Percentiles rank a stretch among this genome's conserved stretches.
Evolutionary conservation across 2,797 vertebrate genomes (phyloP).

Genomic region (Coilia nasus): DNA sequence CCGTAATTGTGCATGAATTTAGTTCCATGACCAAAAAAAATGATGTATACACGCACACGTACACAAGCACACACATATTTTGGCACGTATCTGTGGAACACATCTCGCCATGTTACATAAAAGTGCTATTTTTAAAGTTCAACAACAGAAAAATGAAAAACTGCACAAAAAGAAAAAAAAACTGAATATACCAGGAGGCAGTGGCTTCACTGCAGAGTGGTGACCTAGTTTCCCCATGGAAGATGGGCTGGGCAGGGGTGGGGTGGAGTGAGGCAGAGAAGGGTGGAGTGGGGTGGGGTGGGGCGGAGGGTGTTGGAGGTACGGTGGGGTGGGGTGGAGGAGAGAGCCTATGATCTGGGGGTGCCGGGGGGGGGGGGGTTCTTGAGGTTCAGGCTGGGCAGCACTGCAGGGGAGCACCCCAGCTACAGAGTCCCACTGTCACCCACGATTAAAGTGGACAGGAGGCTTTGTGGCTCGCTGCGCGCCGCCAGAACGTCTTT

Average conservation of each 20-base stretch:
- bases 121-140: background rate
- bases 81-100: slow-evolving; percentile 8
- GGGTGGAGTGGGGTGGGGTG: background rate
- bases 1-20: background rate
- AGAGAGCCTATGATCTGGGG: background rate
- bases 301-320: too few species aligned
- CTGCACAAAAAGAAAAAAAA: background rate
- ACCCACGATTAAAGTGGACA: background rate
- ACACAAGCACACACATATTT: background rate
- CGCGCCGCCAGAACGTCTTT: background rate
- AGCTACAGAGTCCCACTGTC: background rate
- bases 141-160: background rate
- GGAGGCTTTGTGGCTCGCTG: background rate
- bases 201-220: slow-evolving; percentile 3
- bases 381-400: background rate
- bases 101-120: slow-evolving; percentile 18
- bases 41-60: background rate
- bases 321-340: too few species aligned
- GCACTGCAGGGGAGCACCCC: background rate
- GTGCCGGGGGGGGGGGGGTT: background rate
- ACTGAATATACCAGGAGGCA: background rate
- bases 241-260: background rate
- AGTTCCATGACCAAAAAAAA: background rate
- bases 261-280: background rate
- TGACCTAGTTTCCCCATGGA: slow-evolving; percentile 11